A percentile compares a stretch with the other conserved stretches of the same genome.
Evolutionary conservation across 2,113 vertebrate species (phyloP).

Genomic region (Callocephalon fimbriatum): DNA sequence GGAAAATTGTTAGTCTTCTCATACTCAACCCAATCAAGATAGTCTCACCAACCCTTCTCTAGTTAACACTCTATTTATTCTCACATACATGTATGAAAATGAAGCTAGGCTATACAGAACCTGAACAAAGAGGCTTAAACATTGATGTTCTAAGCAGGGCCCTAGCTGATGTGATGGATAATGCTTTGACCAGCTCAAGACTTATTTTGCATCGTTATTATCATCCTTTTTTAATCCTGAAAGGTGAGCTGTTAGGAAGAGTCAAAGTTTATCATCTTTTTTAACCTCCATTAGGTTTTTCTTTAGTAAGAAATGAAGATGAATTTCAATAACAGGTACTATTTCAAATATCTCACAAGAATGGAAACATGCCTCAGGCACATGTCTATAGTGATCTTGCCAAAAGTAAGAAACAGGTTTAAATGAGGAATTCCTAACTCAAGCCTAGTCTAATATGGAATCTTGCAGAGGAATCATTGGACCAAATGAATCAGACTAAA

Average conservation of each 20-base stretch:
- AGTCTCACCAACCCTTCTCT: background rate
- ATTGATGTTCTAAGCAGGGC: background rate
- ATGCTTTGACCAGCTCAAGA: background rate
- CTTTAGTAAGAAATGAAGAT: background rate
- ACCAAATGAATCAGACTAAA: background rate
- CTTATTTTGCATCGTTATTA: conserved; percentile 21
- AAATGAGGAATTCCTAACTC: background rate
- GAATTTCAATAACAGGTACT: background rate
- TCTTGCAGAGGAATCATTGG: background rate
- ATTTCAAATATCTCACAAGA: background rate
- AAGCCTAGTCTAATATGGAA: background rate
- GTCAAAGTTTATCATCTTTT: background rate
- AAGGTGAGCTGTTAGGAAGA: conserved; percentile 27
- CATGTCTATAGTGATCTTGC: background rate
- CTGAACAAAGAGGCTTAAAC: background rate
- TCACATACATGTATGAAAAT: background rate
- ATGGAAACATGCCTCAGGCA: background rate
- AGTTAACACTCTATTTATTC: background rate
- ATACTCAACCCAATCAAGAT: background rate
- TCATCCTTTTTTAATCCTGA: background rate
- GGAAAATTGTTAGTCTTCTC: background rate
- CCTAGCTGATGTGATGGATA: background rate
- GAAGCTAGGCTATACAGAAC: background rate
- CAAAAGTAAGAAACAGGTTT: background rate
- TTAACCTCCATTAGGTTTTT: background rate